phyloP scores from a whole-genome alignment of 2,797 vertebrate genomes.

The Apodemus agrarius region DNA sequence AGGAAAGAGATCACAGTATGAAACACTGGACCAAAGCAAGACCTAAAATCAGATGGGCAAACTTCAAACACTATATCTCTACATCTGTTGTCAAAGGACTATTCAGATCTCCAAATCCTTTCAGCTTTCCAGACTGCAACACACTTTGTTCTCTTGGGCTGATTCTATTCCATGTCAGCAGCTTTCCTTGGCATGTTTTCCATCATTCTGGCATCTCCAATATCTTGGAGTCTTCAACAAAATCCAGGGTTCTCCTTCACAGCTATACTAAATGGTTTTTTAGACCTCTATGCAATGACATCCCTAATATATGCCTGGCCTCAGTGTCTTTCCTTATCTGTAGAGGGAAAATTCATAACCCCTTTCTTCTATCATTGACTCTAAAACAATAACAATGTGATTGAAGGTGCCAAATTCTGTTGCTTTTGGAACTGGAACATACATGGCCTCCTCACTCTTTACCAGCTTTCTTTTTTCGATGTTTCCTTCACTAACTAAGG shows the following conservation, averaged over 20 bases:
- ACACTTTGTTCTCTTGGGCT: not conserved
- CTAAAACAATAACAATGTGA: not conserved
- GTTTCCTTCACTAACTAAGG: not conserved
- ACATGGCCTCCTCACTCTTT: not conserved
- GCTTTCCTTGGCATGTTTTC: not conserved
- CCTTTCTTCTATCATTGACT: not conserved
- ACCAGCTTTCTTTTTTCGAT: not conserved
- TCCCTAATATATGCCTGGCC: not conserved
- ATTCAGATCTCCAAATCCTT: not conserved
- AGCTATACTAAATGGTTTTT: not conserved
- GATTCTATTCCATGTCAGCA: not conserved
- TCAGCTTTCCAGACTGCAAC: not conserved
- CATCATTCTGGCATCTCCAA: not conserved
- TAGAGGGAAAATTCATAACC: not conserved
- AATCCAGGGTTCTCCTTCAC: not conserved
- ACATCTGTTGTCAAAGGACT: not conserved
- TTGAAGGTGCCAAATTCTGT: not conserved
- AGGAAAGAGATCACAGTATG: not conserved
- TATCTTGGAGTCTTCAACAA: not conserved
- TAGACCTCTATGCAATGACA: not conserved
- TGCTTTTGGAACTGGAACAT: not conserved
- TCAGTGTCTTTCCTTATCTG: not conserved
- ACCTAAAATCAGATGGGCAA: not conserved
- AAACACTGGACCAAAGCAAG: not conserved
- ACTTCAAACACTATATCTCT: not conserved